phyloP scores from a whole-genome alignment of 2,888 invertebrate species.

The Adineta ricciae region DNA sequence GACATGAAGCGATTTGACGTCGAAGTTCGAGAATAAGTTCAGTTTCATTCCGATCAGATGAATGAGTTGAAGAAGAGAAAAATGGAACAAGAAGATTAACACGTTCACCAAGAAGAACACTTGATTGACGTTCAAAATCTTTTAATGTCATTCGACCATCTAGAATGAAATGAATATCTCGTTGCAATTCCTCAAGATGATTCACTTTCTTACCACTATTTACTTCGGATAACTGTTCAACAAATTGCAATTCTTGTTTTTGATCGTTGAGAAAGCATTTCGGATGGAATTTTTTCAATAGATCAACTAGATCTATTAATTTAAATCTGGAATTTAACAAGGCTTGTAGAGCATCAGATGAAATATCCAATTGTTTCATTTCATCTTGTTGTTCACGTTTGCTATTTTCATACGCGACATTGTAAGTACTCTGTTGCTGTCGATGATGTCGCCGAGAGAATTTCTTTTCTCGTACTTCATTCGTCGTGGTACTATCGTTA shows the following conservation, averaged over 20 bases:
- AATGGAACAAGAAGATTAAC: not conserved
- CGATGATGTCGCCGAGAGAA: not conserved
- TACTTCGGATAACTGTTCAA: not conserved
- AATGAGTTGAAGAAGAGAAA: not conserved
- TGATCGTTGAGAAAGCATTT: not conserved
- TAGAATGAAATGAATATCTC: not conserved
- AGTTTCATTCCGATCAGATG: not conserved
- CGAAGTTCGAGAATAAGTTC: not conserved
- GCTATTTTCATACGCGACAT: not conserved
- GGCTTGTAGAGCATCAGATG: not conserved
- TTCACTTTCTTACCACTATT: not conserved
- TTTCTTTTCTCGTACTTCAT: not conserved
- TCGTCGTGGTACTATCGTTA: not conserved
- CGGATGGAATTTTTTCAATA: not conserved
- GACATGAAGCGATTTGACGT: not conserved
- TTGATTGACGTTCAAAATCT: slow-evolving; percentile 21
- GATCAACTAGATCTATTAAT: slow-evolving; percentile 1
- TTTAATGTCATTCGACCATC: slow-evolving; percentile 12
- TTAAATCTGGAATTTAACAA: slow-evolving; percentile 4
- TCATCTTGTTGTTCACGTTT: not conserved
- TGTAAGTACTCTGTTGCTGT: not conserved
- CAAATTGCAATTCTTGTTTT: not conserved
- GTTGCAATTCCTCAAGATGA: no score
- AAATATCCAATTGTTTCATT: not conserved
- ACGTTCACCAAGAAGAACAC: not conserved